Conservation (phyloP, 2,113 vertebrate genomes). For the Motacilla alba region DNA sequence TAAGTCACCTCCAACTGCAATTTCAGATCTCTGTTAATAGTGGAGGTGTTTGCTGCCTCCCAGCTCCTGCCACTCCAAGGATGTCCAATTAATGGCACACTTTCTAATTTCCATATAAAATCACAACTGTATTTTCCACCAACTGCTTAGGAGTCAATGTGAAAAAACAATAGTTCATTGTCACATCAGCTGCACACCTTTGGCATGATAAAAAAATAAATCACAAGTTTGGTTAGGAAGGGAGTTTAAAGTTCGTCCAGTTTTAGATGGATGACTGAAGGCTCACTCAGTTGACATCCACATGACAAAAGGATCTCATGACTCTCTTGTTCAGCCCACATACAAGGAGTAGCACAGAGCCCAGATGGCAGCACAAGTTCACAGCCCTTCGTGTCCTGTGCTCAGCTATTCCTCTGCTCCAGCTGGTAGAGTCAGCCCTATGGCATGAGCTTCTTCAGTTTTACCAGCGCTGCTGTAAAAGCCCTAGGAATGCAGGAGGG, state of each 20-base stretch:
- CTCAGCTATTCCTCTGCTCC: background rate
- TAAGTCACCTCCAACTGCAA: background rate
- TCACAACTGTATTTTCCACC: background rate
- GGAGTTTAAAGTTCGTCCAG: background rate
- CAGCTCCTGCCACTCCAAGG: background rate
- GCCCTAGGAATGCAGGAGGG: background rate
- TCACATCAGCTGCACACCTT: background rate
- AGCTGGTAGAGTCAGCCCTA: background rate
- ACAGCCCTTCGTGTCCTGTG: background rate
- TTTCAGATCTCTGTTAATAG: background rate
- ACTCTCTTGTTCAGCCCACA: background rate
- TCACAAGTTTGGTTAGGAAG: background rate
- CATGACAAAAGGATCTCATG: background rate
- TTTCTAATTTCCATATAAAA: background rate
- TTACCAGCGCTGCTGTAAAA: background rate
- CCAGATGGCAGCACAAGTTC: background rate
- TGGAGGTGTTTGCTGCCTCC: background rate
- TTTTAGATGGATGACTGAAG: background rate
- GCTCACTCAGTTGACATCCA: background rate
- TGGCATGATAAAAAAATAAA: background rate
- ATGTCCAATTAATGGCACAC: background rate
- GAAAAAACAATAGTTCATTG: background rate
- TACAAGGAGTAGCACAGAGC: background rate
- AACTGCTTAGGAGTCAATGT: background rate
- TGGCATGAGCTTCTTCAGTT: background rate